Percentiles rank a stretch among this genome's conserved stretches.
Evolutionary conservation across 2,797 vertebrate species (phyloP).

Genomic region (Iguana delicatissima): DNA sequence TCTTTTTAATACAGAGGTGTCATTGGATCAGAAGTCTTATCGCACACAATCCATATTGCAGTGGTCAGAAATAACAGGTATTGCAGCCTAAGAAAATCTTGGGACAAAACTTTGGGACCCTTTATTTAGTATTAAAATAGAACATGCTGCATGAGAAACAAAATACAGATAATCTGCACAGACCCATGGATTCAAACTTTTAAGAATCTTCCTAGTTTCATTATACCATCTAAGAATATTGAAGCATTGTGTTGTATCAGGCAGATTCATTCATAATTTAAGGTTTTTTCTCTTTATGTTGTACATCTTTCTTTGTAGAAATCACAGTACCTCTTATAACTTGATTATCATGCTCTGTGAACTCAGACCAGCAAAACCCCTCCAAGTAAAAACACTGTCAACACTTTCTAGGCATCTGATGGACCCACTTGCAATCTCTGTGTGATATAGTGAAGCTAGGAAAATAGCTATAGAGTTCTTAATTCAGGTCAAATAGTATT

Average conservation of each 20-base stretch:
- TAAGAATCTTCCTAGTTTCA: not conserved
- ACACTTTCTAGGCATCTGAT: not conserved
- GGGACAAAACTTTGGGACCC: no score
- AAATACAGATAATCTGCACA: not conserved
- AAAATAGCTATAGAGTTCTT: constrained; percentile 13
- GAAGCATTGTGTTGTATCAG: not conserved
- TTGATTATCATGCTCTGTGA: not conserved
- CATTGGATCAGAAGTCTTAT: no score
- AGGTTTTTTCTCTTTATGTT: not conserved
- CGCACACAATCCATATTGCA: no score
- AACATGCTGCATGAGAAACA: not conserved
- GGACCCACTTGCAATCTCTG: not conserved
- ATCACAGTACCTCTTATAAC: not conserved
- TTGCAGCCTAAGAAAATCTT: no score
- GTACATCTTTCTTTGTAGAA: not conserved
- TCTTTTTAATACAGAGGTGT: no score
- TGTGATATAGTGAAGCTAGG: not conserved
- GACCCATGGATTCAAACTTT: not conserved
- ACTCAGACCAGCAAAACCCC: not conserved
- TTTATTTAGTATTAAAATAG: not conserved
- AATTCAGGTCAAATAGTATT: constrained; percentile 21
- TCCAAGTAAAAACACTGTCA: not conserved
- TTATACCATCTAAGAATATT: not conserved
- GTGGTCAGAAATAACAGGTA: no score
- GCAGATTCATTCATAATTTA: not conserved